Evolutionary conservation across 2,797 vertebrate species (phyloP), one percentile per base, ranked within the genome.

Genomic region (Avahi laniger): DNA sequence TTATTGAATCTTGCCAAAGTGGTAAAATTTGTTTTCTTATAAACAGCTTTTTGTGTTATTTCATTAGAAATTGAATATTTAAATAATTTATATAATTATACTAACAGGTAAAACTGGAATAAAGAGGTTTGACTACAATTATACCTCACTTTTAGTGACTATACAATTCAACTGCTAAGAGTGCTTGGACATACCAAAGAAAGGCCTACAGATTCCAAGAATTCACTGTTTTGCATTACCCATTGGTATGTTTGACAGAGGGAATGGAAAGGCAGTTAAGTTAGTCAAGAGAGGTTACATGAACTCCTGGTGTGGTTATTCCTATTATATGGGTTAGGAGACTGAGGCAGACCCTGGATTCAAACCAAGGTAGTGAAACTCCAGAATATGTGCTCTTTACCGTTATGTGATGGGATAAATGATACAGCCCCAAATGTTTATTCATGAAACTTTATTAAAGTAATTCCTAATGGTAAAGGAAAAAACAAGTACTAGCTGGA

Each of bases 1-100:
- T 82, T 79, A 79, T 38, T 89, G 48, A 78, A 26, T 96, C 14
- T 89, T 96, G 93, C 28, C 26, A 41, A 83, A 87, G 38, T 50
- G 33, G 8, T 52, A 72, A 89, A 92, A 72, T 67, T 75, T 28
- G 33, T 43, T 95, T 79, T 89, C 52, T 38, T 86, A 75, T 38
- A 86, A 67, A 69, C 5, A 18, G 35, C 61, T 88, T 9, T 89
- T 76, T 91, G 59, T 92, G 9, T 83, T 81, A 82, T 54, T 82
- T 90, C 38, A 73, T 79, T 86, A 15, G n/a, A 82, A 91, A 89
- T 54, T 59, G 63, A 50, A 35, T 86, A 57, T 70, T 63, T 92
- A n/a, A 63, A 9, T 18, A 54, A 87, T 76, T 90, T 89, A 43
- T 52, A 2, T 96, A 80, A 65, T 78, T 46, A 61, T 43, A 88